A percentile compares a stretch with the other conserved stretches of the same genome.
phyloP scores from a whole-genome alignment of 2,888 invertebrate species.

The Capitulum mitella region DNA sequence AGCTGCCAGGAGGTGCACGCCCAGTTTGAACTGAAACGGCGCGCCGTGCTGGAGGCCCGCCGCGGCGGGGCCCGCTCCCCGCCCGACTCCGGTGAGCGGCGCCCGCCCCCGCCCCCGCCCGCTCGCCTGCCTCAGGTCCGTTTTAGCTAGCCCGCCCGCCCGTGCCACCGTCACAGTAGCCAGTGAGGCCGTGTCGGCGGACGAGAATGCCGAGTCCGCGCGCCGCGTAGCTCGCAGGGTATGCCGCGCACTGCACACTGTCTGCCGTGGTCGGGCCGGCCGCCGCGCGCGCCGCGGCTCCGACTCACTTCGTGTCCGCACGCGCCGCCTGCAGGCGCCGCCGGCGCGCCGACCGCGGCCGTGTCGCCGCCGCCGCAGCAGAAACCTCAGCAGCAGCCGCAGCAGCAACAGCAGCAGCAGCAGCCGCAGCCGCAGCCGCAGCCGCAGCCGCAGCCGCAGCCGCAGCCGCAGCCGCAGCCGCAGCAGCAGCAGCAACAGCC shows the following conservation, averaged over 20 bases:
- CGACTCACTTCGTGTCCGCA: not conserved
- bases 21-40: slow-evolving; percentile 39
- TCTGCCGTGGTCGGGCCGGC: not conserved
- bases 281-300: not conserved
- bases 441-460: slow-evolving; percentile 30
- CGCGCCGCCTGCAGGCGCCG: not conserved
- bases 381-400: not conserved
- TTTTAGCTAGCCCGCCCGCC: not conserved
- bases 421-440: slow-evolving; percentile 26
- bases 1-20: slow-evolving; percentile 38
- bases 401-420: slow-evolving; percentile 2
- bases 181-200: no score
- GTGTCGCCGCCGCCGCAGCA: not conserved
- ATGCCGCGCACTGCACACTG: not conserved
- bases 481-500: slow-evolving; percentile 10
- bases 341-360: not conserved
- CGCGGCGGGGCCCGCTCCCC: no score
- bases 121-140: slow-evolving; percentile 6
- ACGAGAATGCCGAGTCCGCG: not conserved
- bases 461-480: slow-evolving; percentile 27
- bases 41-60: slow-evolving; percentile 36
- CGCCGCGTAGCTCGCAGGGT: not conserved
- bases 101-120: slow-evolving; percentile 29
- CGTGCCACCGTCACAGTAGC: not conserved
- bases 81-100: not conserved